phyloP scores from a whole-genome alignment of 2,888 invertebrate species.

The Tetanocera ferruginea region DNA sequence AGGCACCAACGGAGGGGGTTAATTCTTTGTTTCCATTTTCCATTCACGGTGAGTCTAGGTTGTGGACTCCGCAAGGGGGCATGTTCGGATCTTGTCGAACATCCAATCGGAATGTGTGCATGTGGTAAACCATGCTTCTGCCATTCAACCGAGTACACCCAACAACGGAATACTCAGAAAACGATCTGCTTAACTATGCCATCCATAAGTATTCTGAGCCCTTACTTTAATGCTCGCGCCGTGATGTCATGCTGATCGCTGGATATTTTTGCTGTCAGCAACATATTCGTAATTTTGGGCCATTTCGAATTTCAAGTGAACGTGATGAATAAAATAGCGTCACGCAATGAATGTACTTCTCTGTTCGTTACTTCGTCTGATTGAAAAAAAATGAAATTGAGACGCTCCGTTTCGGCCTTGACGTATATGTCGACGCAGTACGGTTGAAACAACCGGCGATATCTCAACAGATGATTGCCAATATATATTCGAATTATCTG shows the following conservation, averaged over 20 bases:
- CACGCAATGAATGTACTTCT: too few species aligned
- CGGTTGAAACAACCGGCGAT: too few species aligned
- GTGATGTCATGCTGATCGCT: slow-evolving; percentile 3
- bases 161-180: neutral
- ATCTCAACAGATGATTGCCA: too few species aligned
- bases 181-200: neutral
- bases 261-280: neutral
- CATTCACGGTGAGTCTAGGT: slow-evolving; percentile 47
- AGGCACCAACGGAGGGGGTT: too few species aligned
- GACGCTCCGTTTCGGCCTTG: slow-evolving; percentile 29
- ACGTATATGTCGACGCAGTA: slow-evolving; percentile 23
- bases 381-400: slow-evolving; percentile 24
- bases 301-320: slow-evolving; percentile 23
- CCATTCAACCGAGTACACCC: slow-evolving; percentile 49
- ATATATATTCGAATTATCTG: too few species aligned
- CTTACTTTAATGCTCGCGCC: neutral
- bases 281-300: neutral
- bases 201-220: too few species aligned
- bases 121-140: slow-evolving; percentile 51
- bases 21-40: slow-evolving; percentile 34
- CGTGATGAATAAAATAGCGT: neutral
- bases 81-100: slow-evolving; percentile 53
- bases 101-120: slow-evolving; percentile 55
- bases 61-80: slow-evolving; percentile 46
- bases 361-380: too few species aligned